Evolutionary conservation across 2,797 vertebrate genomes (phyloP).

Genomic region (Notolepis coatsorum): DNA sequence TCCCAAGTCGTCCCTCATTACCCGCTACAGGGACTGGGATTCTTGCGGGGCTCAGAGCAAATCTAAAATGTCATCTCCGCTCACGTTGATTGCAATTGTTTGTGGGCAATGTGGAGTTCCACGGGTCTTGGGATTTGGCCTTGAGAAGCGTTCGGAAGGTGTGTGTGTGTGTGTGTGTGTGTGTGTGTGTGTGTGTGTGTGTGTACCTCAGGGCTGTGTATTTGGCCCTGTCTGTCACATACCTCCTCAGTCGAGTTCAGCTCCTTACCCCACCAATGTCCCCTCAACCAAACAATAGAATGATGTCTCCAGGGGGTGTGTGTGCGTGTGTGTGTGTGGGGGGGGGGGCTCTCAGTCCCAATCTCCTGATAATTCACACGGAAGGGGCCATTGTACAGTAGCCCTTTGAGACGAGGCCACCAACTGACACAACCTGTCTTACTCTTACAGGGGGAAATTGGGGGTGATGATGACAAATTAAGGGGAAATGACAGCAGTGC

Average conservation of each 20-base stretch:
- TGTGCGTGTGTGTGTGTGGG: no score
- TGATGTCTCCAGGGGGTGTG: no score
- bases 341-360: not conserved
- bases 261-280: not conserved
- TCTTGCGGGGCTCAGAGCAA: slow-evolving; percentile 1
- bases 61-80: slow-evolving; percentile 7
- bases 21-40: not conserved
- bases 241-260: slow-evolving; percentile 7
- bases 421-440: not conserved
- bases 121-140: not conserved
- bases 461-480: not conserved
- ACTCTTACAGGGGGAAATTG: not conserved
- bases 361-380: slow-evolving; percentile 2
- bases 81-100: slow-evolving; percentile 14
- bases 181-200: no score
- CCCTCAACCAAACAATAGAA: slow-evolving; percentile 5
- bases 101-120: not conserved
- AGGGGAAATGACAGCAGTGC: not conserved
- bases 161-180: no score
- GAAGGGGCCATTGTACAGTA: slow-evolving; percentile 15
- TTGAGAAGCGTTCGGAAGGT: not conserved
- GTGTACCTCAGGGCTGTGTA: no score
- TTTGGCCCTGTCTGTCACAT: not conserved
- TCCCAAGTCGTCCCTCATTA: slow-evolving; percentile 6
- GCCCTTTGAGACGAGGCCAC: slow-evolving; percentile 4